Conservation (phyloP, 1,140 invertebrate species). For the Chelonus insularis region DNA sequence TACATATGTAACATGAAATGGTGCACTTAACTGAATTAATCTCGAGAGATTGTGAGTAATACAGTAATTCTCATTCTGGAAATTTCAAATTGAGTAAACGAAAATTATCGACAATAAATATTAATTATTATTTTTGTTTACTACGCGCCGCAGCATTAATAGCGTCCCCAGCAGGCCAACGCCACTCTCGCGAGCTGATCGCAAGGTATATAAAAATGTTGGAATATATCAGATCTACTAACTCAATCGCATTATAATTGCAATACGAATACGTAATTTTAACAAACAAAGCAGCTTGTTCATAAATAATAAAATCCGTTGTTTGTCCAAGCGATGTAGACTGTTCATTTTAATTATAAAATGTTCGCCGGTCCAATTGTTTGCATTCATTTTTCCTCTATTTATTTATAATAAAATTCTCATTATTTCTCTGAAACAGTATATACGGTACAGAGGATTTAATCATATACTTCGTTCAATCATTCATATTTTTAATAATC, state of each 20-base stretch:
- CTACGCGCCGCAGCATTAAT: conserved; percentile 58
- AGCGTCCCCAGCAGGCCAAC: conserved; percentile 39
- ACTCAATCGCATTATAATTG: conserved; percentile 58
- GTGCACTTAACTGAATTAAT: conserved; percentile 27
- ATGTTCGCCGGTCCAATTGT: conserved; percentile 9
- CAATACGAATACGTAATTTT: conserved; percentile 59
- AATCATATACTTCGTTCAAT: too few relatives aligned
- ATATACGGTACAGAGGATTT: too few relatives aligned
- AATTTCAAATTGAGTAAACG: conserved; percentile 39
- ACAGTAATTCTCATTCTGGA: conserved; percentile 10
- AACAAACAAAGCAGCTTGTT: conserved; percentile 54
- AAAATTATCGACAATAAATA: conserved; percentile 61
- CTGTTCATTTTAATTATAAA: conserved; percentile 26
- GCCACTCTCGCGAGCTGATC: neutral
- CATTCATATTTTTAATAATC: too few relatives aligned
- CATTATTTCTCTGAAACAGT: neutral
- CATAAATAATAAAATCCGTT: conserved; percentile 60
- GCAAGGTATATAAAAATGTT: conserved; percentile 55
- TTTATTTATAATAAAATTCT: neutral
- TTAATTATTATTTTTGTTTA: conserved; percentile 61
- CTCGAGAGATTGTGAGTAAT: conserved; percentile 21
- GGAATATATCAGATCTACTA: conserved; percentile 54
- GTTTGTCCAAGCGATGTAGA: conserved; percentile 39
- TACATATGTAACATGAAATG: conserved; percentile 13
- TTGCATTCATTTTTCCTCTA: neutral